A percentile compares a stretch with the other conserved stretches of the same genome.
phyloP scores from a whole-genome alignment of 2,888 invertebrate genomes.

The Plebejus anna region DNA sequence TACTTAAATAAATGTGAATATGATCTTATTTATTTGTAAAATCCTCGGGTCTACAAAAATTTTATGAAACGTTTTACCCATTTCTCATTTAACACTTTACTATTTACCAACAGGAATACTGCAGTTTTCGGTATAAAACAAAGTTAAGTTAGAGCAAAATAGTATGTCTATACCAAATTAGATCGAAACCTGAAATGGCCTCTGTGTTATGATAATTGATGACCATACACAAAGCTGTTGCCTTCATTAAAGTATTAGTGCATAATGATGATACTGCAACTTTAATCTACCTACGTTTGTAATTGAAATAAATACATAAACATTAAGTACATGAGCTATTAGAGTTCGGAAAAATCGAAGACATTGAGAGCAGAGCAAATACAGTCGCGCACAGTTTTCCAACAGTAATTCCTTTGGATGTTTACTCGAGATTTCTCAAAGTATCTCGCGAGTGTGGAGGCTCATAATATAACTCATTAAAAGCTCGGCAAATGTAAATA shows the following conservation, averaged over 20 bases:
- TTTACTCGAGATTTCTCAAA: slow-evolving; percentile 17
- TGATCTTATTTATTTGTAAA: background rate
- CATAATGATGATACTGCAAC: background rate
- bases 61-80: background rate
- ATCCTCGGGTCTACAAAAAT: background rate
- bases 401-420: slow-evolving; percentile 24
- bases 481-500: slow-evolving; percentile 23
- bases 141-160: no score
- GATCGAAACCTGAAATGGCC: no score
- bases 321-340: slow-evolving; percentile 5
- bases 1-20: background rate
- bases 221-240: no score
- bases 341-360: slow-evolving; percentile 18
- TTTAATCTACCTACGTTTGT: background rate
- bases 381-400: slow-evolving; percentile 9
- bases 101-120: no score
- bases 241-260: no score
- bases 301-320: background rate
- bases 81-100: no score
- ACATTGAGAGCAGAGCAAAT: slow-evolving; percentile 17
- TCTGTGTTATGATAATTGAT: no score
- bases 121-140: no score
- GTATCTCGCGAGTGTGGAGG: slow-evolving; percentile 17
- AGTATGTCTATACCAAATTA: no score
- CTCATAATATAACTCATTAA: slow-evolving; percentile 23